Evolutionary conservation across 1,140 invertebrate genomes (phyloP).

Genomic region (Bombus confusus): DNA sequence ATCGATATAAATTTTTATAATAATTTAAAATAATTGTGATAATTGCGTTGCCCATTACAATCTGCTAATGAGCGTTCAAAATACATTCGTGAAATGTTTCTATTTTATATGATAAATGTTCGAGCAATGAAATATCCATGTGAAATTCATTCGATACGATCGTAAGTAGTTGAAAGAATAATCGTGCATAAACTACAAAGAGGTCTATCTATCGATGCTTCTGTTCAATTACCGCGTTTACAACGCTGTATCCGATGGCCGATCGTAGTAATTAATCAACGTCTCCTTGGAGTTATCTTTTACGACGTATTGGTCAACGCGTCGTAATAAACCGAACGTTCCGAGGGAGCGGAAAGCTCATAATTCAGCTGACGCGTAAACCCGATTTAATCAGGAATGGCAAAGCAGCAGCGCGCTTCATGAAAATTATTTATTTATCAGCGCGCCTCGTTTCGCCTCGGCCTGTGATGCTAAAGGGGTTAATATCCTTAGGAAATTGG

Average conservation of each 20-base stretch:
- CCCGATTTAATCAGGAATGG: conserved; percentile 35
- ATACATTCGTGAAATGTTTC: no score
- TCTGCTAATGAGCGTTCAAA: no score
- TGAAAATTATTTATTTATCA: conserved; percentile 54
- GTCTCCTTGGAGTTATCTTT: background rate
- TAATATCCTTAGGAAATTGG: conserved; percentile 59
- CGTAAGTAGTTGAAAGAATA: no score
- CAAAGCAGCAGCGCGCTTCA: conserved; percentile 20
- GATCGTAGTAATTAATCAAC: conserved; percentile 21
- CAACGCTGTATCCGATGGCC: background rate
- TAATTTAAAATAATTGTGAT: no score
- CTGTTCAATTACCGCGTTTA: background rate
- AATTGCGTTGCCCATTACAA: no score
- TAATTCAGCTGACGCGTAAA: conserved; percentile 42
- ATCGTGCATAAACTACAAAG: no score
- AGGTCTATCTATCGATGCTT: background rate
- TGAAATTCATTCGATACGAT: no score
- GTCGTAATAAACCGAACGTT: conserved; percentile 15
- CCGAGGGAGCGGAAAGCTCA: background rate
- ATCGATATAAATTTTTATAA: no score
- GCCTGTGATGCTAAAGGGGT: conserved; percentile 31
- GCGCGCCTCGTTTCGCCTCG: background rate
- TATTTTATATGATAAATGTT: no score
- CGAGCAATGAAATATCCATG: no score
- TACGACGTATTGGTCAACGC: background rate